phyloP scores from a whole-genome alignment of 2,888 invertebrate genomes.

The Seira musarum region DNA sequence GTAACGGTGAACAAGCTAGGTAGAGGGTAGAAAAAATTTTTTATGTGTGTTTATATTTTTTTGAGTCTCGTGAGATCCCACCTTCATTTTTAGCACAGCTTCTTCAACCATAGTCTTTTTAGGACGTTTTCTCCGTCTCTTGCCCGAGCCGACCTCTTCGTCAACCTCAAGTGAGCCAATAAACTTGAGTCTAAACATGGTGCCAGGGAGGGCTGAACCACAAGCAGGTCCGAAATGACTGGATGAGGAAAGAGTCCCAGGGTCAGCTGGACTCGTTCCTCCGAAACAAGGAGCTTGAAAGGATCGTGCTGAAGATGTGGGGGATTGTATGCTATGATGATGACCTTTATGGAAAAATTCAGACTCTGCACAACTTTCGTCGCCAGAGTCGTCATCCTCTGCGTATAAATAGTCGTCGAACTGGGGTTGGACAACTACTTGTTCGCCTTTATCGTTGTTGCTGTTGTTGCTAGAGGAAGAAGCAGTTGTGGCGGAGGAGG shows the following conservation, averaged over 20 bases:
- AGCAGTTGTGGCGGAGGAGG: conserved; percentile 20
- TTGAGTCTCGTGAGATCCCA: conserved; percentile 71
- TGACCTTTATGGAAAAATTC: conserved; percentile 62
- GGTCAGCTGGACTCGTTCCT: conserved; percentile 57
- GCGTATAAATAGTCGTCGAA: conserved; percentile 64
- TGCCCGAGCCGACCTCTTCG: conserved; percentile 79
- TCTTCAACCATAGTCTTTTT: conserved; percentile 93
- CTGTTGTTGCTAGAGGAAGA: conserved; percentile 20
- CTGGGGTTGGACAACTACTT: conserved; percentile 41
- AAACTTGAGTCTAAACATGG: conserved; percentile 86
- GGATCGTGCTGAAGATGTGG: conserved; percentile 48
- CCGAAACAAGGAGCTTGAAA: conserved; percentile 59
- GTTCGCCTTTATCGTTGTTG: conserved; percentile 57
- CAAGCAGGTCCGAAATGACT: conserved; percentile 63
- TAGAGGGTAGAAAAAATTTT: conserved; percentile 26
- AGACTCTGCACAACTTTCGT: conserved; percentile 62
- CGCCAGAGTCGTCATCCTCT: conserved; percentile 67
- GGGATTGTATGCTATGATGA: conserved; percentile 50
- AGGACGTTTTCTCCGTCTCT: conserved; percentile 82
- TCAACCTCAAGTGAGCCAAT: conserved; percentile 90
- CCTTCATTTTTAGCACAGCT: conserved; percentile 90
- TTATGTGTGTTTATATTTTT: conserved; percentile 26
- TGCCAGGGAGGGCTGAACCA: conserved; percentile 77
- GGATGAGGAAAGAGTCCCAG: conserved; percentile 50
- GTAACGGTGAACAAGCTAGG: conserved; percentile 26